Percentiles rank a stretch among this genome's conserved stretches.
Evolutionary conservation across 2,797 vertebrate species (phyloP).

Genomic region (Sebastes steindachneri): DNA sequence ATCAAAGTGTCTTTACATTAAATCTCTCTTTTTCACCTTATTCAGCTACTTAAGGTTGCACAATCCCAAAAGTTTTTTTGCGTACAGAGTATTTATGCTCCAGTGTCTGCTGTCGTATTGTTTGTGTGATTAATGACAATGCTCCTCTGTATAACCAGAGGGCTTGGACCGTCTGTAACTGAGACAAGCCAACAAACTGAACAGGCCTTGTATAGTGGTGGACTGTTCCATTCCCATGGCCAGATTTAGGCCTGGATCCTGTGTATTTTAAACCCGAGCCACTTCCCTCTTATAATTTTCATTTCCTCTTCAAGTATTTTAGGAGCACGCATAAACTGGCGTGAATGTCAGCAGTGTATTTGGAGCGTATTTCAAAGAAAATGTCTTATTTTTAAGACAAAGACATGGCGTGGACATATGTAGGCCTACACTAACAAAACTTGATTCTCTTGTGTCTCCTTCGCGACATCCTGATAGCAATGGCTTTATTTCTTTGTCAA

Average conservation of each 20-base stretch:
- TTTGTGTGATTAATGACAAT: constrained; percentile 56
- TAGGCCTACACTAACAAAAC: background rate
- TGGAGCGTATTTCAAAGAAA: constrained; percentile 40
- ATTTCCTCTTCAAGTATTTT: constrained; percentile 84
- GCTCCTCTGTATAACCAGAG: constrained; percentile 42
- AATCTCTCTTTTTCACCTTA: background rate
- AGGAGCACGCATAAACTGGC: constrained; percentile 66
- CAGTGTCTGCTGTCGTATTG: constrained; percentile 27
- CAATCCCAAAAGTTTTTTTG: constrained; percentile 18
- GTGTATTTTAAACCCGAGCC: constrained; percentile 77
- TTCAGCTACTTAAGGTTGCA: background rate
- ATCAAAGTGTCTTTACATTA: background rate
- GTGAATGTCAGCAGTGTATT: constrained; percentile 67
- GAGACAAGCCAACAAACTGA: constrained; percentile 52
- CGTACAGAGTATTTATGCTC: constrained; percentile 12
- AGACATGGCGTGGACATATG: constrained; percentile 18
- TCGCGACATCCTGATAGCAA: constrained; percentile 48
- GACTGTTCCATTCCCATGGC: constrained; percentile 74
- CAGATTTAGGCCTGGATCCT: constrained; percentile 69
- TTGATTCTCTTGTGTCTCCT: background rate
- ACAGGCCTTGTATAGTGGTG: constrained; percentile 56
- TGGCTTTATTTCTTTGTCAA: constrained; percentile 56
- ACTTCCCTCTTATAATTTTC: constrained; percentile 82
- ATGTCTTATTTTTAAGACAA: constrained; percentile 40
- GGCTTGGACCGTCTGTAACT: constrained; percentile 44